Evolutionary conservation across 1,140 invertebrate species (phyloP).

Genomic region (Ceratina calcarata): DNA sequence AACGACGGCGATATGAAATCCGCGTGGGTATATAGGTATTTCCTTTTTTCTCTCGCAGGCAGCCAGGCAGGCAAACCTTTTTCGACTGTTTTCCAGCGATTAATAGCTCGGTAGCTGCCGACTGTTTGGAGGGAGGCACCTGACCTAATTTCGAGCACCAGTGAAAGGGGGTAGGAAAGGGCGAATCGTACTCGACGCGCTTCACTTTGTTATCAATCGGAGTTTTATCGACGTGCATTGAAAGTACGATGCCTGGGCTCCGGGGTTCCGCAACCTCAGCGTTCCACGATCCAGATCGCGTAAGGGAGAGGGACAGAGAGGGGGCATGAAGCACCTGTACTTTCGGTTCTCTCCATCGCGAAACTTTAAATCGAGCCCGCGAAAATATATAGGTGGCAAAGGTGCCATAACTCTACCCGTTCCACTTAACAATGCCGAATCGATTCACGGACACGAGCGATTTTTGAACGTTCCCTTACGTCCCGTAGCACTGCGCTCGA

Average conservation of each 20-base stretch:
- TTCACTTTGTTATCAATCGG: constrained; percentile 60
- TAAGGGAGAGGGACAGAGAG: neutral
- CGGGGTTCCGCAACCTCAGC: constrained; percentile 54
- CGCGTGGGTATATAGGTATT: neutral
- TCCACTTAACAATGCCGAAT: constrained; percentile 51
- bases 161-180: too few species aligned
- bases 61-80: neutral
- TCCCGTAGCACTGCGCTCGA: neutral
- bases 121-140: constrained; percentile 42
- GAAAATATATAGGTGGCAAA: constrained; percentile 44
- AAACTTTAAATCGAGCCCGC: constrained; percentile 54
- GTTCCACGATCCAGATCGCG: constrained; percentile 42
- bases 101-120: constrained; percentile 19
- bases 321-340: neutral
- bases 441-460: constrained; percentile 28
- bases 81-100: constrained; percentile 26
- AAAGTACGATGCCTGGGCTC: constrained; percentile 44
- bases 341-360: constrained; percentile 20
- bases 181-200: constrained; percentile 38
- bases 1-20: constrained; percentile 8
- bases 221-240: constrained; percentile 62
- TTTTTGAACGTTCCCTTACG: constrained; percentile 10
- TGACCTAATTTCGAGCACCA: constrained; percentile 34
- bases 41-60: neutral
- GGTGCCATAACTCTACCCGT: constrained; percentile 49